Percentiles rank a stretch among this genome's conserved stretches.
phyloP scores from a whole-genome alignment of 2,113 vertebrate species.

The Uria lomvia region DNA sequence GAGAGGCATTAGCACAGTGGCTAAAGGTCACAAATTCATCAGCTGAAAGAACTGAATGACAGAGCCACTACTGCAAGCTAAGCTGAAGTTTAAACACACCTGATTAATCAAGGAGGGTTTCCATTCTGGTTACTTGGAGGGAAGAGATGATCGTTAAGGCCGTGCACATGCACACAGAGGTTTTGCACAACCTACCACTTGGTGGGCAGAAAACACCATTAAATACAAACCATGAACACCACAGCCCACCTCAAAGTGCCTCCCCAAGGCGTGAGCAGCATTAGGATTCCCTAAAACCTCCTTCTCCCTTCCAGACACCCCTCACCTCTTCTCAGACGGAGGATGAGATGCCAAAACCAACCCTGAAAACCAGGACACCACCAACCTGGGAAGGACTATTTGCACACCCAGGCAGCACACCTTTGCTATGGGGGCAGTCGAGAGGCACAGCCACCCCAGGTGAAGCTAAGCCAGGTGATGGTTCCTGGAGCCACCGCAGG shows the following conservation, averaged over 20 bases:
- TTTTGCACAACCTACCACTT: neutral
- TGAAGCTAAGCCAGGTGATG: neutral
- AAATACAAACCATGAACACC: neutral
- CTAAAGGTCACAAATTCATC: conserved; percentile 35
- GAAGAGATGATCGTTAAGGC: neutral
- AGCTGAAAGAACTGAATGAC: neutral
- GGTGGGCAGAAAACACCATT: neutral
- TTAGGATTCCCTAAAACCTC: neutral
- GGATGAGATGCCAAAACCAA: neutral
- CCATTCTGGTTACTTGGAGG: neutral
- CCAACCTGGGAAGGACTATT: neutral
- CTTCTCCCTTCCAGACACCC: neutral
- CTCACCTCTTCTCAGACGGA: neutral
- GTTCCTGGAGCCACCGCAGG: neutral
- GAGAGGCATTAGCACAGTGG: neutral
- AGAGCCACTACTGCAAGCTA: neutral
- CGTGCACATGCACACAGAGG: neutral
- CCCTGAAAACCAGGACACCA: neutral
- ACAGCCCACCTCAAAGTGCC: neutral
- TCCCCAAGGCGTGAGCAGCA: fast-evolving
- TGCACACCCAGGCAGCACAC: neutral
- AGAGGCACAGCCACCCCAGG: neutral
- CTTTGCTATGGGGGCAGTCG: fast-evolving
- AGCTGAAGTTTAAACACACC: neutral
- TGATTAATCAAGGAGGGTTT: neutral